Conservation (phyloP, 1,140 invertebrate genomes). For the Trachelipus rathkii region DNA sequence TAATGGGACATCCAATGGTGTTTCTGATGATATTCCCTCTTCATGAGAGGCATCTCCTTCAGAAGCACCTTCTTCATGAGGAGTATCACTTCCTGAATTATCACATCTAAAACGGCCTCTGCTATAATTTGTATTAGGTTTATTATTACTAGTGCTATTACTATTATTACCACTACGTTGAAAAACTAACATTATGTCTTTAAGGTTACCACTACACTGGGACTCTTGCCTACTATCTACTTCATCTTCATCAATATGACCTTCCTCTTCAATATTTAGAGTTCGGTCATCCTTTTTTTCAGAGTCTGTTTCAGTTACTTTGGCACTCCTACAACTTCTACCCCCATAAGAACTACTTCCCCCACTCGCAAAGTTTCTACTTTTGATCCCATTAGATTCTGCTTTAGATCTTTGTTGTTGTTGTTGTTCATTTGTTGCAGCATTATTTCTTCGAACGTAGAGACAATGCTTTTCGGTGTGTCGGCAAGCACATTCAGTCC, state of each 20-base stretch:
- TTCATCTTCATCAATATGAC: conserved; percentile 41
- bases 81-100: conserved; percentile 22
- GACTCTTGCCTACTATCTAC: conserved; percentile 33
- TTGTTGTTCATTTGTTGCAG: not conserved
- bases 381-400: not conserved
- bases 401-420: conserved; percentile 20
- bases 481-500: no score
- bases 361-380: not conserved
- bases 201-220: conserved; percentile 40
- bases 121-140: not conserved
- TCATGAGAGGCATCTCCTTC: not conserved
- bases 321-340: conserved; percentile 26
- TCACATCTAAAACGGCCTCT: conserved; percentile 3
- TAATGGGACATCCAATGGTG: conserved; percentile 5
- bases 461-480: no score
- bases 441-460: no score
- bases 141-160: conserved; percentile 20
- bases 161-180: conserved; percentile 35
- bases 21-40: conserved; percentile 16
- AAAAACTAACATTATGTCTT: conserved; percentile 31
- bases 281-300: conserved; percentile 12
- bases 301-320: not conserved
- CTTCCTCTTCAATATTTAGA: not conserved
- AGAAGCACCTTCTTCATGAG: conserved; percentile 19
- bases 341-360: conserved; percentile 18